phyloP scores from a whole-genome alignment of 2,113 vertebrate species.

The Sander lucioperca region DNA sequence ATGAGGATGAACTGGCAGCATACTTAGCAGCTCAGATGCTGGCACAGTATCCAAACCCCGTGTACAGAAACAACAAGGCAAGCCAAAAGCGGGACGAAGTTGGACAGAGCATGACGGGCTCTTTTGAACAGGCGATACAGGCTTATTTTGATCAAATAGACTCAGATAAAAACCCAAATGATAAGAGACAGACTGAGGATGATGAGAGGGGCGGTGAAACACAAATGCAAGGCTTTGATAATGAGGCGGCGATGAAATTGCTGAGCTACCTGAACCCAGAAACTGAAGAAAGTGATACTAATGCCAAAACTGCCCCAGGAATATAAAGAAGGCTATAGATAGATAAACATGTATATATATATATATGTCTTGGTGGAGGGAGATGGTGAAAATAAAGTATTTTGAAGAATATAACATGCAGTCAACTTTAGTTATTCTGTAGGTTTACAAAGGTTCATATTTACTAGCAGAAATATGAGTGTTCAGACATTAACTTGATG shows the following conservation, averaged over 20 bases:
- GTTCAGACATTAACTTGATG: slow-evolving; percentile 61
- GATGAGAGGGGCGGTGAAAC: slow-evolving; percentile 72
- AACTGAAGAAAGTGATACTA: slow-evolving; percentile 83
- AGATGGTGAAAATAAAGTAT: slow-evolving; percentile 71
- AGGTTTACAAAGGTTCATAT: slow-evolving; percentile 66
- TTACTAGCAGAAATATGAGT: slow-evolving; percentile 65
- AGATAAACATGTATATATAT: slow-evolving; percentile 30
- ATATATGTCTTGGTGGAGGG: slow-evolving; percentile 54
- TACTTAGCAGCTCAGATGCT: slow-evolving; percentile 89
- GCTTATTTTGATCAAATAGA: slow-evolving; percentile 86
- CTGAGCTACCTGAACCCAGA: slow-evolving; percentile 91
- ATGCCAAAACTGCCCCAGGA: slow-evolving; percentile 86
- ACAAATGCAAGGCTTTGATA: slow-evolving; percentile 85
- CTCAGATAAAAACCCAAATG: slow-evolving; percentile 69
- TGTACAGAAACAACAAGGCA: slow-evolving; percentile 70
- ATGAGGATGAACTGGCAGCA: slow-evolving; percentile 89
- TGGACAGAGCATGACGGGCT: slow-evolving; percentile 76
- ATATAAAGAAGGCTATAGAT: slow-evolving; percentile 65
- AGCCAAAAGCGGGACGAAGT: slow-evolving; percentile 81
- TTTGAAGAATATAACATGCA: slow-evolving; percentile 74
- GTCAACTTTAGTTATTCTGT: slow-evolving; percentile 71
- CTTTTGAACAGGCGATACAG: slow-evolving; percentile 85
- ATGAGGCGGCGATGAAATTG: slow-evolving; percentile 89
- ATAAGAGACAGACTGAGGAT: slow-evolving; percentile 82
- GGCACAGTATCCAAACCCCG: slow-evolving; percentile 84